phyloP scores from a whole-genome alignment of 2,113 vertebrate genomes.

The Colius striatus region DNA sequence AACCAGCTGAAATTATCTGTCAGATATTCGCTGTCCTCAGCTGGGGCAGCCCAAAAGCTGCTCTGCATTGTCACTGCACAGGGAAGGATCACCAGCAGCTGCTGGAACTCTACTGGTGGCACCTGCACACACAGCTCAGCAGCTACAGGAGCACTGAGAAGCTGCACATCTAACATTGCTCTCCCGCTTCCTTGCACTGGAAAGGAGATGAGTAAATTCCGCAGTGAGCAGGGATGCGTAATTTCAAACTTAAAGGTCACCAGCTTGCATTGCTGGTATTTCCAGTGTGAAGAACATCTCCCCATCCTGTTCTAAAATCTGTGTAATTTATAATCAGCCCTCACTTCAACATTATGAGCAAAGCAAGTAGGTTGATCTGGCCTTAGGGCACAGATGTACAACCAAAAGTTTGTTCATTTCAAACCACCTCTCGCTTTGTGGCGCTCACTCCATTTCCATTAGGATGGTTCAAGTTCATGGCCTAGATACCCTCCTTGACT shows the following conservation, averaged over 20 bases:
- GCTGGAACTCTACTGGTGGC: fast-evolving
- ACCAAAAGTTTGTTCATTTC: neutral
- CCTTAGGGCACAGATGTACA: neutral
- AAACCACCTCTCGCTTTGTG: neutral
- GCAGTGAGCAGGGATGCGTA: neutral
- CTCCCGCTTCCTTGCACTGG: fast-evolving
- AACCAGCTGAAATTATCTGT: neutral
- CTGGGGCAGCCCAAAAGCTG: neutral
- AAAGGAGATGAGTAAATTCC: neutral
- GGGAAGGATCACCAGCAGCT: neutral
- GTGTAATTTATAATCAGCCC: neutral
- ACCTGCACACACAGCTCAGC: neutral
- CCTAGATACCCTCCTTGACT: neutral
- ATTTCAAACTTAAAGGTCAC: neutral
- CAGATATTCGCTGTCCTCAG: neutral
- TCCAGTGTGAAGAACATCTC: neutral
- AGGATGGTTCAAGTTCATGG: neutral
- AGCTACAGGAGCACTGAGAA: neutral
- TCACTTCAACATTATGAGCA: neutral
- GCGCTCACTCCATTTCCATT: fast-evolving
- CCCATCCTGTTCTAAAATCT: neutral
- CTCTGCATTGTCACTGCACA: fast-evolving
- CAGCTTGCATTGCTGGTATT: neutral
- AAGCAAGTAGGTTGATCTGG: neutral
- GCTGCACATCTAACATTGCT: neutral